Evolutionary conservation across 1,140 invertebrate species (phyloP), one percentile per base, ranked within the genome.

Genomic region (Fopius arisanus): DNA sequence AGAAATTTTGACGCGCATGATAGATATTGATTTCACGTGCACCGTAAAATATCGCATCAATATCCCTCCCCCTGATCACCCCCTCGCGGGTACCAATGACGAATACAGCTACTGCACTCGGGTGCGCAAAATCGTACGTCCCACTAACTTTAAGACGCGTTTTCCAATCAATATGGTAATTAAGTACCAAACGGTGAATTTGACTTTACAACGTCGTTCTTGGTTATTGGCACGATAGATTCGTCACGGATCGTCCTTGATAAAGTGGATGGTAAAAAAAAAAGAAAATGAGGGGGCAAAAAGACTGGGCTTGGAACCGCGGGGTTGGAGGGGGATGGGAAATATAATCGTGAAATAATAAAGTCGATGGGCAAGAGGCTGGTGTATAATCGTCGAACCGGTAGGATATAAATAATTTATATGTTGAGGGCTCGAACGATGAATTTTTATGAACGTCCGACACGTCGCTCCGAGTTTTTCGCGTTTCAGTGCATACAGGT

Each of bases 371-470:
- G 63, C 74, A 54, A 19, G 73, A 65, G 40, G n/a, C 51, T 63
- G 59, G 28, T 74, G 74, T 75, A 76, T 76, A 76, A 76, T 76
- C 71, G 70, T 48, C 69, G 37, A 67, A 63, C 71, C 29, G 43
- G 72, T 40, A 73, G 72, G 72, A 71, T 54, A 76, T 78, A 78
- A 78, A 78, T 75, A 74, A 78, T 78, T 78, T 77, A 73, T 72
- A 68, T 71, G 65, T 72, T 19, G 37, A 72, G 65, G 31, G 23
- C 21, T 31, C 29, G 37, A 41, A 19, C 29, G 59, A 73, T 73
- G 75, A 76, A 77, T 78, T 78, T 78, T 78, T 78, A 78, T 75
- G 73, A 77, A 76, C 75, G 72, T 68, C 75, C 74, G 65, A 68
- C 26, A 67, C 69, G 43, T 77, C 69, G 62, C 31, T 31, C 21